Base-by-base conservation (phyloP, 2,113 vertebrate genomes). In the Polypterus bichir region DNA sequence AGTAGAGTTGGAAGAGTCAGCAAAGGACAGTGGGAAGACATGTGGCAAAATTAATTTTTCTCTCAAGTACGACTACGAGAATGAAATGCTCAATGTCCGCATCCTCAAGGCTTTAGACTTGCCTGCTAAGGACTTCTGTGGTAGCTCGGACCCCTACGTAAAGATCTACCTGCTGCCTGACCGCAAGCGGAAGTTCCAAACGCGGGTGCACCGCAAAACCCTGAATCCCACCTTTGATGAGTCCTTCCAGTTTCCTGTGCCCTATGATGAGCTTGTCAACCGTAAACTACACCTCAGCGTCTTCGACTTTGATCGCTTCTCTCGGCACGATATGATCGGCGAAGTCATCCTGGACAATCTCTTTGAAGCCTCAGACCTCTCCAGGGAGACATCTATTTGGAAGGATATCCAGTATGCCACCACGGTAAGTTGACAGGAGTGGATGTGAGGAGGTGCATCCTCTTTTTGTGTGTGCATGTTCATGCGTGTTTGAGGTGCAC, bases 81-180 rank as follows among this genome's bases (percentile, higher is more conserved):
- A 79, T 0, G 93, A 98, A 75, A 89, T 84, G 0, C 83, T 99
- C 62, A 83, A 93, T 0, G 96, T 99, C 51, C 86, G 85, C 59
- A 93, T 98, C 67, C 81, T 97, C 74, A 89, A 87, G 76, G 96
- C 94, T 44, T 88, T 92, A 45, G 94, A 99, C 71, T 84, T 99
- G 45, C 96, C 96, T 0, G 92, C 92, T 71, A 99, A 99, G 76
- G 96, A 99, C 75, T 86, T 99, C n/a, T 99, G 93, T 0, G 96
- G 96, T 76, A 97, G 93, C 60, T 99, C 96, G 3, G 96, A 99
- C 68, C 96, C 96, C 46, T 99, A 97, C 0, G 96, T 99, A 71
- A 99, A 99, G 80, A 82, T 99, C 82, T 99, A 99, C 84, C 90
- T 99, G 73, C 80, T 99, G 71, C 96, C 96, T 0, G 95, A 99